Evolutionary conservation across 2,113 vertebrate genomes (phyloP).

Genomic region (Nestor notabilis): DNA sequence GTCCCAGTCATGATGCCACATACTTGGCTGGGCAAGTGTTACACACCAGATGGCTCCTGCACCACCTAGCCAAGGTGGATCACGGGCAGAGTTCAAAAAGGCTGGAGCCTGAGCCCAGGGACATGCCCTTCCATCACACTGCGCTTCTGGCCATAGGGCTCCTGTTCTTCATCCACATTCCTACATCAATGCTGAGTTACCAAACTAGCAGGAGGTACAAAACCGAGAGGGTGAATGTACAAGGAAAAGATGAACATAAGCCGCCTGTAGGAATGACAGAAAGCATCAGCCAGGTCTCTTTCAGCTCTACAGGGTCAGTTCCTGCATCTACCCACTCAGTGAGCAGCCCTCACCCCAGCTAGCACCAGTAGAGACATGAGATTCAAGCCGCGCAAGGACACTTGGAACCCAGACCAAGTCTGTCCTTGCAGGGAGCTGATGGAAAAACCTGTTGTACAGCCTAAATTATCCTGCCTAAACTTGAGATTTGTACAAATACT

Average conservation of each 20-base stretch:
- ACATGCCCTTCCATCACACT: not conserved
- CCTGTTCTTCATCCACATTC: not conserved
- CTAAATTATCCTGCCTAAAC: not conserved
- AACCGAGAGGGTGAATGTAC: not conserved
- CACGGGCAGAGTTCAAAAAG: fast-evolving
- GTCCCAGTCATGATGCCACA: fast-evolving
- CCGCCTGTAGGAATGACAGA: not conserved
- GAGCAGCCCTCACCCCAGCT: not conserved
- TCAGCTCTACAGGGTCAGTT: not conserved
- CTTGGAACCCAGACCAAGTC: not conserved
- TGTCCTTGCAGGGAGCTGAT: not conserved
- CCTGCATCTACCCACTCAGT: not conserved
- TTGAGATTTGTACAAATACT: not conserved
- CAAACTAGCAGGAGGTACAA: not conserved
- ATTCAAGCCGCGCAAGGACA: too few species aligned
- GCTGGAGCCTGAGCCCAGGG: not conserved
- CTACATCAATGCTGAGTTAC: not conserved
- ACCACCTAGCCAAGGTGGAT: not conserved
- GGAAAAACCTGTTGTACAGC: not conserved
- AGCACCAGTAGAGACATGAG: not conserved
- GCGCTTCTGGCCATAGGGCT: not conserved
- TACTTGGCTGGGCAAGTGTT: not conserved
- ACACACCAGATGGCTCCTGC: not conserved
- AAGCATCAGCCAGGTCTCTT: not conserved
- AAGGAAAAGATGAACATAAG: not conserved